A percentile compares a stretch with the other conserved stretches of the same genome.
These are phyloP conservation scores for Nemurella pictetii DNA, from an alignment of 2,888 invertebrate species.

Conservation along the genomic window DNA sequence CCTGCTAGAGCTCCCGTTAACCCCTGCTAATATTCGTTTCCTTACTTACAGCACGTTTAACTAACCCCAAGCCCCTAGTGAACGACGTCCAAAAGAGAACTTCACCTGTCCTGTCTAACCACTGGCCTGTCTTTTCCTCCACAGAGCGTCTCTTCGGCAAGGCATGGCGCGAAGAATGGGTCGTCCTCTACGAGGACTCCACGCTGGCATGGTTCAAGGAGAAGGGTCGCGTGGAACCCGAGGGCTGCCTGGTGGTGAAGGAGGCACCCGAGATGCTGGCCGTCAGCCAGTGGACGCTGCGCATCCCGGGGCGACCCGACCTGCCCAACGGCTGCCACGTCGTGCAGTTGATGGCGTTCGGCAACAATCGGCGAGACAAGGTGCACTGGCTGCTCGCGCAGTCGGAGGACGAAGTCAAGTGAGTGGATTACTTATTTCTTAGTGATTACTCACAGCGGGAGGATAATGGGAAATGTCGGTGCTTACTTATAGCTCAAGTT, in stretches of 20 bases:
- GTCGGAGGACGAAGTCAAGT: constrained; percentile 78
- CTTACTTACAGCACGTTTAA: too few species aligned
- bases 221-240: constrained; percentile 56
- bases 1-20: too few species aligned
- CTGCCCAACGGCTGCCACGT: constrained; percentile 70
- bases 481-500: too few species aligned
- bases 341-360: constrained; percentile 77
- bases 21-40: too few species aligned
- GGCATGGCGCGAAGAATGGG: constrained; percentile 84
- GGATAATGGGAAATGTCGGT: too few species aligned
- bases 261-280: constrained; percentile 81
- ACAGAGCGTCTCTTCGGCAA: constrained; percentile 78
- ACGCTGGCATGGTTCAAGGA: constrained; percentile 87
- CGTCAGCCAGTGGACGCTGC: constrained; percentile 77
- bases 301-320: constrained; percentile 73
- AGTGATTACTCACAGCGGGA: too few species aligned
- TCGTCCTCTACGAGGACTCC: constrained; percentile 81
- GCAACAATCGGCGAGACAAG: constrained; percentile 68
- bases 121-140: too few species aligned
- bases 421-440: constrained; percentile 53
- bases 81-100: too few species aligned
- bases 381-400: constrained; percentile 83
- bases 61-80: too few species aligned
- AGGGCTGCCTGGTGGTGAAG: constrained; percentile 64
- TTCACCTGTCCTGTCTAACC: too few species aligned